Base-by-base conservation (phyloP, 2,113 vertebrate genomes). In the Heterotis niloticus region DNA sequence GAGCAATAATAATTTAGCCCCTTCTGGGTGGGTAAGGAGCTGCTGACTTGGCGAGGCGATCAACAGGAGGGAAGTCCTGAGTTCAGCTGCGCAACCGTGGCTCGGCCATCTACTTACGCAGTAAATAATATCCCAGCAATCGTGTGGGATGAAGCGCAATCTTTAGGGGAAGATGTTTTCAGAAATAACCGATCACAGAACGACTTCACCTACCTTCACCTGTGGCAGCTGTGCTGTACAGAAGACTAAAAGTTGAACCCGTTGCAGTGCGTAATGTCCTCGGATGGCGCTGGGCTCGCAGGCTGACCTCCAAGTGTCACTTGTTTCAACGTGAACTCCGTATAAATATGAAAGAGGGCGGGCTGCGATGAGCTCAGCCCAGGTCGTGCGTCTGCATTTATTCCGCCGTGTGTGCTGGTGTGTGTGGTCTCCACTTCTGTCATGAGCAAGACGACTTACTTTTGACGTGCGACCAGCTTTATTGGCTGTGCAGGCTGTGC, bases 381-480 rank as follows among this genome's bases (percentile, higher is more conserved):
- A 87, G 89, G 87, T 87, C 88, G 90, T 86, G 84, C 87, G 85
- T 91, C 89, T 88, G 89, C 90, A 93, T 91, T 90, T 90, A 90
- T 91, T 93, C 86, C 87, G 91, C 85, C 91, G 91, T 7, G 34
- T 7, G 34, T 44, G 34, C 34, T 44, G 3, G 34, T 44, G 3
- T 92, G 92, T 89, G 82, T 88, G 89, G 91, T 89, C 90, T 87
- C 92, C 86, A 88, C 80, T 88, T 90, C 86, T 88, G 86, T 90
- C 91, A 89, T 84, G 87, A 84, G 86, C 81, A 87, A 88, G 91
- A 87, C 87, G 82, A 90, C 88, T 91, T 90, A 87, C 87, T 80
- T 81, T 89, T 90, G 90, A 88, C 90, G 91, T 91, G 89, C 92
- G 91, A 88, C 85, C 88, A 75, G 89, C 84, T 89, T 84, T 86